Evolutionary conservation across 2,888 invertebrate species (phyloP).

Genomic region (Pecten maximus): DNA sequence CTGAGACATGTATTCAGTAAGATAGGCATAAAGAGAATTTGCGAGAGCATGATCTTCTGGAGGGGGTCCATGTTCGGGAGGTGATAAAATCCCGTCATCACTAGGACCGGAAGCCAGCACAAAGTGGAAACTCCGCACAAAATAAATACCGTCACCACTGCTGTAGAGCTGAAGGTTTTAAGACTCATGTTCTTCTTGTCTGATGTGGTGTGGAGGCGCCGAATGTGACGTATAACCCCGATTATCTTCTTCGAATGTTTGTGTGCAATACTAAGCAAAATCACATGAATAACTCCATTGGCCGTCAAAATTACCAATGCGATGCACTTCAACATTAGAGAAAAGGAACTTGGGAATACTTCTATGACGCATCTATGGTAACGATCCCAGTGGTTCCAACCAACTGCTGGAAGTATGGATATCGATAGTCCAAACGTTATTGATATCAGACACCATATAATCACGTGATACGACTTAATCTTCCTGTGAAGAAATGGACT

Average conservation of each 20-base stretch:
- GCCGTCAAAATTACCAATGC: constrained; percentile 39
- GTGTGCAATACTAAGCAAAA: constrained; percentile 46
- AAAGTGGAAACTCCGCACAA: constrained; percentile 46
- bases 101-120: constrained; percentile 52
- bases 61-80: constrained; percentile 38
- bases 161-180: constrained; percentile 39
- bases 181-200: not conserved
- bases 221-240: constrained; percentile 45
- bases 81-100: constrained; percentile 42
- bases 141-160: constrained; percentile 51
- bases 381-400: constrained; percentile 50
- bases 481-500: constrained; percentile 37
- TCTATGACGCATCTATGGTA: constrained; percentile 46
- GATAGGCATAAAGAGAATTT: constrained; percentile 48
- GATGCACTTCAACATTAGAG: constrained; percentile 44
- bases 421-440: constrained; percentile 40
- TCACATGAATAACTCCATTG: constrained; percentile 42
- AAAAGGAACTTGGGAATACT: constrained; percentile 49
- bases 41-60: constrained; percentile 35
- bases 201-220: constrained; percentile 35
- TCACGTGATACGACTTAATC: constrained; percentile 43
- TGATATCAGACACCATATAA: constrained; percentile 43
- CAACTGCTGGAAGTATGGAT: constrained; percentile 47
- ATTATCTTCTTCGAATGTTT: constrained; percentile 46
- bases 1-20: constrained; percentile 47